Conservation (phyloP, 2,113 vertebrate species). For the Falcunculus frontatus region DNA sequence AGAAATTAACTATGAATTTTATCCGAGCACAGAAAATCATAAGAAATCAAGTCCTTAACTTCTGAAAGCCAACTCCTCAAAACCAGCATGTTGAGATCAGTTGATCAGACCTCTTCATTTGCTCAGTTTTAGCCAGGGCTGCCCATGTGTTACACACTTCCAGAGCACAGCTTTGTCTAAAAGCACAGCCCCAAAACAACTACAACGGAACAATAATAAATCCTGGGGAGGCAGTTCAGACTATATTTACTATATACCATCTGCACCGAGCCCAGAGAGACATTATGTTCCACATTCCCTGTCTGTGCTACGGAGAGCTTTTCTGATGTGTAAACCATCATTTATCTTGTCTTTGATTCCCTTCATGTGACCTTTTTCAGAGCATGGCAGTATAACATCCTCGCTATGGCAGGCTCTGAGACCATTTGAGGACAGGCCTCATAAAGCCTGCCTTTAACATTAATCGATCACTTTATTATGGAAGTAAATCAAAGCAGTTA, state of each 20-base stretch:
- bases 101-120: neutral
- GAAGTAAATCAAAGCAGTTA: slow-evolving; percentile 66
- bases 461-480: slow-evolving; percentile 67
- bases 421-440: slow-evolving; percentile 47
- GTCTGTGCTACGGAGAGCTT: slow-evolving; percentile 5
- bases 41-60: neutral
- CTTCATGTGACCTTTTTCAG: slow-evolving; percentile 61
- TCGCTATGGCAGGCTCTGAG: neutral
- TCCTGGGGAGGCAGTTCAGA: slow-evolving; percentile 10
- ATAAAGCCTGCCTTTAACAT: slow-evolving; percentile 62
- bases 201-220: neutral
- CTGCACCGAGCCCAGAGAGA: slow-evolving; percentile 39
- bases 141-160: neutral
- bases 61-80: neutral
- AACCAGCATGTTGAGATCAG: neutral
- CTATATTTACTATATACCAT: slow-evolving; percentile 57
- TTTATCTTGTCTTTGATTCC: slow-evolving; percentile 63
- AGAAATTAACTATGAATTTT: neutral
- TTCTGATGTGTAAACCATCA: slow-evolving; percentile 60
- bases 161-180: neutral
- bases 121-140: neutral
- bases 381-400: slow-evolving; percentile 53
- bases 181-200: slow-evolving; percentile 17
- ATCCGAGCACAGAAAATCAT: neutral
- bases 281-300: slow-evolving; percentile 28